Base-by-base conservation (phyloP, 1,140 invertebrate species). In the Ceratitis capitata region DNA sequence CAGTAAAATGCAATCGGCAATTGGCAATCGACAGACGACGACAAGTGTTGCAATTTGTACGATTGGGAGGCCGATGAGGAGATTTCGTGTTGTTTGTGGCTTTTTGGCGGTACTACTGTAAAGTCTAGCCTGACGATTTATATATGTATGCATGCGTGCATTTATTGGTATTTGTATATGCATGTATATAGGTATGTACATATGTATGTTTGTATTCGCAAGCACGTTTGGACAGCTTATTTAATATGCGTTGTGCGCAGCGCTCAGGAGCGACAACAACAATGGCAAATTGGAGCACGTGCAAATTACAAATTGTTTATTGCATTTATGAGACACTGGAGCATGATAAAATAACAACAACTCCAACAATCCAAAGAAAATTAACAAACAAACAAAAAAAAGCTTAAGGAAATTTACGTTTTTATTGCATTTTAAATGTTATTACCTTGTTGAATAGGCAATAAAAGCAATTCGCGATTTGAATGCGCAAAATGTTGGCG, bases 241-340 rank as follows among this genome's bases (percentile, higher is more conserved):
- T 78, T 78, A 78, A 45, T 78, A 78, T 78, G 69, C 69, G 45
- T 16, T 39, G 19, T 45, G 69, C n/a, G n/a, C 45, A 23, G 39
- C 39, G 39, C 4, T 12, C 39, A 45, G 16, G n/a, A 78, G 39
- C 35, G 69, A 78, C 69, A 78, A 42, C 69, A 78, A 78, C 69
- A 78, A 78, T 16, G 56, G 42, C 69, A 85, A 85, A 85, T 85
- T 85, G 69, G 84, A 85, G 84, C 84, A 85, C 84, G 84, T 85
- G 84, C 69, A 85, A 85, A 85, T 85, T 82, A 85, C 69, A 78
- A 78, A 61, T 58, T 61, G 53, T 84, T 61, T 47, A 84, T 45
- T 84, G 23, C 83, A 84, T 47, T 84, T 84, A 84, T 84, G 56
- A 58, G 58, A 84, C 58, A 58, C 35, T 61, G 53, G 69, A 78